A percentile compares a stretch with the other conserved stretches of the same genome.
Conservation (phyloP, 2,113 vertebrate genomes). For the Pseudorectes ferrugineus region DNA sequence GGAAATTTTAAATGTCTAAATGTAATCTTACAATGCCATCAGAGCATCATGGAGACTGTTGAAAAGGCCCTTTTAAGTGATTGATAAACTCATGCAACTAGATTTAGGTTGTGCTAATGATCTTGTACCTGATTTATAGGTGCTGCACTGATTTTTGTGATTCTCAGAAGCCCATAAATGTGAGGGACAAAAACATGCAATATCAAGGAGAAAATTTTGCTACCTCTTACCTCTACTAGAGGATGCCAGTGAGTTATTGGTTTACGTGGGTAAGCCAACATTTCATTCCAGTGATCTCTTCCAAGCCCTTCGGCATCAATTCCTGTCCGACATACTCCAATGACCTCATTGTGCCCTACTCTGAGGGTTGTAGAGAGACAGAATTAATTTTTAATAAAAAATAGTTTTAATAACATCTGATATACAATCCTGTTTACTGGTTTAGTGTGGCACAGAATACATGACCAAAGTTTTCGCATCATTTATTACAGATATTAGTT, state of each 20-base stretch:
- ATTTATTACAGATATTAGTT: conserved; percentile 9
- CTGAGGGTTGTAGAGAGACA: conserved; percentile 64
- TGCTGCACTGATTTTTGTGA: not conserved
- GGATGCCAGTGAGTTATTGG: conserved; percentile 98
- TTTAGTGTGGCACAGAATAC: not conserved
- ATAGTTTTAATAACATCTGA: conserved; percentile 4
- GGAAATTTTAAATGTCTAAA: not conserved
- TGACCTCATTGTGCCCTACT: conserved; percentile 98
- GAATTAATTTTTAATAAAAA: not conserved
- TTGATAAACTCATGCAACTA: not conserved
- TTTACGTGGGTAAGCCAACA: conserved; percentile 95
- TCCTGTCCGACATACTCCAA: conserved; percentile 89
- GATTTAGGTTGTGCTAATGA: not conserved
- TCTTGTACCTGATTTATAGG: not conserved
- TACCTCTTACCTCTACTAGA: conserved; percentile 85
- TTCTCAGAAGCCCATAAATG: not conserved
- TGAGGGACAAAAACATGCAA: not conserved
- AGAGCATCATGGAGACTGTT: not conserved
- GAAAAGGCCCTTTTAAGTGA: not conserved
- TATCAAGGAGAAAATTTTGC: not conserved
- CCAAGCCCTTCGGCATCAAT: conserved; percentile 93
- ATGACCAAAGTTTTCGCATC: not conserved
- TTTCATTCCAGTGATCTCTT: conserved; percentile 98
- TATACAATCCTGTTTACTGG: not conserved
- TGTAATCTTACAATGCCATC: not conserved